These are phyloP conservation scores for Colostygia pectinataria DNA, from an alignment of 2,888 invertebrate species.

Conservation along the genomic window DNA sequence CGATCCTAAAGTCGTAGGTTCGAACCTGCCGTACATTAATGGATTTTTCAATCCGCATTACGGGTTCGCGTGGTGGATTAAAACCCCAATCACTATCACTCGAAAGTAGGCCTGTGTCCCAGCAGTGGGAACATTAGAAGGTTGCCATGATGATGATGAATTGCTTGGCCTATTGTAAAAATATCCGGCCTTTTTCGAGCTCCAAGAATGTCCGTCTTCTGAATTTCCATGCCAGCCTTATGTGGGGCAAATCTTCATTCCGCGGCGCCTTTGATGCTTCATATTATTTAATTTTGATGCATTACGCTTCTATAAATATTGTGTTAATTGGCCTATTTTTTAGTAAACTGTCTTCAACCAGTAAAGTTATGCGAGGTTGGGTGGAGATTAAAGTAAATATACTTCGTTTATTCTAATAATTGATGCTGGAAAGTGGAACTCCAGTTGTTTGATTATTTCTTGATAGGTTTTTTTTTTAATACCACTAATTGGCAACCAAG, in stretches of 20 bases:
- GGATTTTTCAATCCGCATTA: too few species aligned
- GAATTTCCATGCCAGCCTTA: conserved; percentile 12
- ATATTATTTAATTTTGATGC: conserved; percentile 74
- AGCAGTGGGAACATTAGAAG: too few species aligned
- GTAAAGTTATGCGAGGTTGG: conserved; percentile 17
- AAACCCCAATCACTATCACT: too few species aligned
- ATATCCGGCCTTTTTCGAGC: background rate
- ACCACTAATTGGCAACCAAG: too few species aligned
- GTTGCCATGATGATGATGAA: too few species aligned
- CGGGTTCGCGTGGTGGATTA: too few species aligned
- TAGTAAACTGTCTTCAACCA: conserved; percentile 15
- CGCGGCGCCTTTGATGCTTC: conserved; percentile 74
- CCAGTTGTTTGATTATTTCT: background rate
- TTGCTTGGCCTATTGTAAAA: too few species aligned
- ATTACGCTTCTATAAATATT: conserved; percentile 51
- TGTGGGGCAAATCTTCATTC: conserved; percentile 75
- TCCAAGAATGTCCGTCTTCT: conserved; percentile 13
- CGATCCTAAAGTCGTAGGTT: too few species aligned
- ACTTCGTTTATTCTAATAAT: conserved; percentile 1
- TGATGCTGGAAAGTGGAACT: background rate
- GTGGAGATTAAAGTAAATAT: conserved; percentile 17
- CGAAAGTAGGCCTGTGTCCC: too few species aligned
- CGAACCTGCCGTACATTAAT: too few species aligned
- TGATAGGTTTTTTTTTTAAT: too few species aligned
- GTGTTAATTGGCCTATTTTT: conserved; percentile 35